A percentile compares a stretch with the other conserved stretches of the same genome.
phyloP scores from a whole-genome alignment of 2,797 vertebrate genomes.

The Enteromius viviparus region DNA sequence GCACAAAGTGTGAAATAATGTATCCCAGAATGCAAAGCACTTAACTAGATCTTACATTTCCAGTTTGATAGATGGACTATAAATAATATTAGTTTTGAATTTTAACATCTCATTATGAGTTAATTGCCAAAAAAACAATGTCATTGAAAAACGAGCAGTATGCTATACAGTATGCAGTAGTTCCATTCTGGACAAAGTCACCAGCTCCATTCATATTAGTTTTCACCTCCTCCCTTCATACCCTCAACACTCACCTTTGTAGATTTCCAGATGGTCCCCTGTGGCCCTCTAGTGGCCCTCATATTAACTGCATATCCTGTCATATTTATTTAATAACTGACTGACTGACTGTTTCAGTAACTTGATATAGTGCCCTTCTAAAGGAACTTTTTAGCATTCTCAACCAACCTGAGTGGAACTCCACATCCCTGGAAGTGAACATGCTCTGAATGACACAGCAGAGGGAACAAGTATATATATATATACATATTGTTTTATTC shows the following conservation, averaged over 20 bases:
- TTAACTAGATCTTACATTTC: neutral
- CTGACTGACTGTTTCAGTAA: neutral
- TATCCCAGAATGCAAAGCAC: neutral
- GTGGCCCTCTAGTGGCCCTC: slow-evolving; percentile 48
- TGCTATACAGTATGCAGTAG: neutral
- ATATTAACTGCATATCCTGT: slow-evolving; percentile 31
- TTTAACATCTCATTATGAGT: neutral
- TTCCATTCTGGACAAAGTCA: neutral
- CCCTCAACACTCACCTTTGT: slow-evolving; percentile 21
- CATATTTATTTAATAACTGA: slow-evolving; percentile 17
- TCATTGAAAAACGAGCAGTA: neutral
- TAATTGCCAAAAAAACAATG: neutral
- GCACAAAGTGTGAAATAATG: neutral
- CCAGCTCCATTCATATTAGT: neutral
- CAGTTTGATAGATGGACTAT: neutral
- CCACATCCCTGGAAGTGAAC: neutral
- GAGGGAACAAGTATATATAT: neutral
- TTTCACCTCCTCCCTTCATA: neutral
- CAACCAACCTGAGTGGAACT: neutral
- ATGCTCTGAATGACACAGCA: neutral
- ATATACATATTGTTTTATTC: too few relatives aligned
- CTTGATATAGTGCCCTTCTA: neutral
- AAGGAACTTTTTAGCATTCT: neutral
- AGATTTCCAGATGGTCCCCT: slow-evolving; percentile 32
- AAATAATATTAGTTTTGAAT: neutral